These are phyloP conservation scores for Sialis lutaria DNA, from an alignment of 2,888 invertebrate species.

Conservation along the genomic window DNA sequence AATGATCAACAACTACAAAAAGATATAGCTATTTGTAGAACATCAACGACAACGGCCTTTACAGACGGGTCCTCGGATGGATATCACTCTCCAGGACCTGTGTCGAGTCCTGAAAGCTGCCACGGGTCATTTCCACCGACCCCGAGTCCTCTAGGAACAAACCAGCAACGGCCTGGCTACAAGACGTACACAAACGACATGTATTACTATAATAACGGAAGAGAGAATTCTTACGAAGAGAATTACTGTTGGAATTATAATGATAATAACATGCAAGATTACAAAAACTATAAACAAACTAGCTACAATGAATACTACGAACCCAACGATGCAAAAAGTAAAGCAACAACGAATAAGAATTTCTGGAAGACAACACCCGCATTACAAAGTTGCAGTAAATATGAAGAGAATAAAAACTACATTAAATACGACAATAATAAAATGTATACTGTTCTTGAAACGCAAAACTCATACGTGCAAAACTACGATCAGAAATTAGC, in stretches of 20 bases:
- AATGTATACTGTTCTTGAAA: not conserved
- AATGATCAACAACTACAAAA: not conserved
- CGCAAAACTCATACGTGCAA: not conserved
- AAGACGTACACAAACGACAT: not conserved
- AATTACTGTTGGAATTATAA: conserved; percentile 3
- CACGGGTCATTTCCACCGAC: conserved; percentile 5
- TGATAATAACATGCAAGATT: not conserved
- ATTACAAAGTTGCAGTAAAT: not conserved
- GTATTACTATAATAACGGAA: not conserved
- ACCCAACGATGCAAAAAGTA: not conserved
- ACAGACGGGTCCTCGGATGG: conserved; percentile 22
- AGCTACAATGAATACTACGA: not conserved
- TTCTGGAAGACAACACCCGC: not conserved
- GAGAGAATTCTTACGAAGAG: not conserved
- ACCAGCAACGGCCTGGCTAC: not conserved
- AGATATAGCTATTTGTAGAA: not conserved
- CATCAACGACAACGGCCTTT: conserved; percentile 8
- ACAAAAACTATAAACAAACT: not conserved
- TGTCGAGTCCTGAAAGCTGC: conserved; percentile 19
- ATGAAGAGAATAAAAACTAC: not conserved
- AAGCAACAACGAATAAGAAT: not conserved
- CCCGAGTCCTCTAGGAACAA: not conserved
- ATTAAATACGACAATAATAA: not conserved
- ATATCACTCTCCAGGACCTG: conserved; percentile 19
- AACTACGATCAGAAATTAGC: not conserved